A percentile compares a stretch with the other conserved stretches of the same genome.
Evolutionary conservation across 1,140 invertebrate genomes (phyloP).

Genomic region (Sarcophaga bullata): DNA sequence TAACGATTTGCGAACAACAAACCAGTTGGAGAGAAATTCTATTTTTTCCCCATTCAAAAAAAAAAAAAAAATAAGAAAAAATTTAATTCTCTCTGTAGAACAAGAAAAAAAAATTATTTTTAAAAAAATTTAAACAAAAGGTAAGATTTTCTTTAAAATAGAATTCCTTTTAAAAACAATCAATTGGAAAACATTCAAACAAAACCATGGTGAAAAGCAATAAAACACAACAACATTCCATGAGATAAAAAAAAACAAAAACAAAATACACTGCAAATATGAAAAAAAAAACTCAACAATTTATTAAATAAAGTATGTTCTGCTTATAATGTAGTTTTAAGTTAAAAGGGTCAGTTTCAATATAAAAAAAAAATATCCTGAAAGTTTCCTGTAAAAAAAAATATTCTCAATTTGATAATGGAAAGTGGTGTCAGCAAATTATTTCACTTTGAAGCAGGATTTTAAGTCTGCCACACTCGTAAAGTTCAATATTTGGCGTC

Average conservation of each 20-base stretch:
- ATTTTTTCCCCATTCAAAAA: conserved; percentile 27
- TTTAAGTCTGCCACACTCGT: too few species aligned
- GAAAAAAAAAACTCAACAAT: too few species aligned
- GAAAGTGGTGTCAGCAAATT: too few species aligned
- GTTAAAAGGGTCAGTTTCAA: neutral
- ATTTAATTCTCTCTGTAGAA: conserved; percentile 37
- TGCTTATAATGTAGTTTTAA: neutral
- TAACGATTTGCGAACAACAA: neutral
- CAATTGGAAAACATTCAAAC: neutral
- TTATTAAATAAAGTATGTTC: too few species aligned
- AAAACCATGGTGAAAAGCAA: neutral
- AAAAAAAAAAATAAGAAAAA: conserved; percentile 31
- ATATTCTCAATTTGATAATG: too few species aligned
- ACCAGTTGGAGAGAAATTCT: conserved; percentile 29
- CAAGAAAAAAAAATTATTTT: neutral
- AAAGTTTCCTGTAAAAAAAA: neutral
- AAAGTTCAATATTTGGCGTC: too few species aligned
- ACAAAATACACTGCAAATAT: too few species aligned
- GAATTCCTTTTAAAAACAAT: neutral
- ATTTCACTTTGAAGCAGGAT: too few species aligned
- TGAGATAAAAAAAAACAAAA: neutral
- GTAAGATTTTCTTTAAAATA: conserved; percentile 1
- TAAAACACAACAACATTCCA: neutral
- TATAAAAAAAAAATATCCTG: neutral
- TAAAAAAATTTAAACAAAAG: neutral